phyloP scores from a whole-genome alignment of 2,888 invertebrate genomes.

The Pherbina coryleti region DNA sequence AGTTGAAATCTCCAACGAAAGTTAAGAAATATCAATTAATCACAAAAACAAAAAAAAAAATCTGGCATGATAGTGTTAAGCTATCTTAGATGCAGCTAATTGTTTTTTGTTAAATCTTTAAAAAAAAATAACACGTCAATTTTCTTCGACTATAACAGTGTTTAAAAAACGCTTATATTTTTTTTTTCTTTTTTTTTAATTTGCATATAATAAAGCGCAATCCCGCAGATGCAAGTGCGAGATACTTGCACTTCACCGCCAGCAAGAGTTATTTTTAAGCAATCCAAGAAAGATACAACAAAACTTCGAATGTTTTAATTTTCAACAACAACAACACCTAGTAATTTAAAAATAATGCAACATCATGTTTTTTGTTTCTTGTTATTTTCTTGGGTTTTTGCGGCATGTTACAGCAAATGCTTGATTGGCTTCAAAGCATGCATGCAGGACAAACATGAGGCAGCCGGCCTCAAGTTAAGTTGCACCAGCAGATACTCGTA shows the following conservation, averaged over 20 bases:
- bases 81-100: too few relatives aligned
- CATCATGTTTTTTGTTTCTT: not conserved
- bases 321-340: not conserved
- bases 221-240: not conserved
- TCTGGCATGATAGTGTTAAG: not conserved
- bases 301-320: too few relatives aligned
- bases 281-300: not conserved
- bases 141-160: not conserved
- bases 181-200: not conserved
- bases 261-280: not conserved
- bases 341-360: slow-evolving; percentile 18
- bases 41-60: not conserved
- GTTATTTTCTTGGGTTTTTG: not conserved
- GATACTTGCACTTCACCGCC: slow-evolving; percentile 7
- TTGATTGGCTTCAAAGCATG: slow-evolving; percentile 17
- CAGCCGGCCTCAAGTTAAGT: not conserved
- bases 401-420: not conserved
- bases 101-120: too few relatives aligned
- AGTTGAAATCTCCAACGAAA: not conserved
- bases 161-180: not conserved
- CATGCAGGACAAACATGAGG: slow-evolving; percentile 10
- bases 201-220: not conserved
- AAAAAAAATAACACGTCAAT: too few relatives aligned
- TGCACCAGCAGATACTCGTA: not conserved
- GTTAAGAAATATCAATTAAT: not conserved